These are phyloP conservation scores for Anthopleura sola DNA, from an alignment of 64 coral and sea anemone species.

Conservation along the genomic window DNA sequence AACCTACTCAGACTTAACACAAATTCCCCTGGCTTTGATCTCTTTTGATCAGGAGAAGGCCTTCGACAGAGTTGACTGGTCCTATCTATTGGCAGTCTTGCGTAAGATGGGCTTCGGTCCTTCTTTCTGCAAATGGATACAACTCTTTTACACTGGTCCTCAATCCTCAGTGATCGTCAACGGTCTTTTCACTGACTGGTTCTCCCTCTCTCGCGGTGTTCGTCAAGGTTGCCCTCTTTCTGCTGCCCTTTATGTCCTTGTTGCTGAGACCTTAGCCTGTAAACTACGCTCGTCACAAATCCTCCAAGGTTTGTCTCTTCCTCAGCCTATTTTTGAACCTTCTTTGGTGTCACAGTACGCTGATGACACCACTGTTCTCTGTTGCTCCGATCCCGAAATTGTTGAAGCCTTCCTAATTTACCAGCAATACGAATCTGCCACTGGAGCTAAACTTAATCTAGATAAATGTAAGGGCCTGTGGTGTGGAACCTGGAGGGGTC, in stretches of 20 bases:
- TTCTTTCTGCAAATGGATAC: slow-evolving; percentile 10
- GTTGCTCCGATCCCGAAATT: neutral
- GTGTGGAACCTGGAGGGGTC: neutral
- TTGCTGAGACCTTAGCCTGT: slow-evolving; percentile 18
- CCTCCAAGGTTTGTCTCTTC: neutral
- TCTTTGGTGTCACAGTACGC: slow-evolving; percentile 9
- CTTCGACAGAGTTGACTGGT: slow-evolving; percentile 55
- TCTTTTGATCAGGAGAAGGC: slow-evolving; percentile 68
- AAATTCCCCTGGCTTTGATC: neutral
- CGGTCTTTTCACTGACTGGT: slow-evolving; percentile 14
- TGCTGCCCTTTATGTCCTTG: slow-evolving; percentile 23
- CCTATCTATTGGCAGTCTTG: slow-evolving; percentile 17
- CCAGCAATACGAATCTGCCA: slow-evolving; percentile 10
- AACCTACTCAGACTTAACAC: neutral
- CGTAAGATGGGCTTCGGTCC: slow-evolving; percentile 29
- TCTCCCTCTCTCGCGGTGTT: slow-evolving; percentile 39
- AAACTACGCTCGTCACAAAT: neutral
- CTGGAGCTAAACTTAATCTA: neutral
- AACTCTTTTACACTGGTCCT: slow-evolving; percentile 13
- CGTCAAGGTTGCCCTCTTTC: slow-evolving; percentile 60
- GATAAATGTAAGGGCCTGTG: slow-evolving; percentile 20
- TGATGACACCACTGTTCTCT: slow-evolving; percentile 25
- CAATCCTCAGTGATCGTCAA: slow-evolving; percentile 20
- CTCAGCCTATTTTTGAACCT: neutral
- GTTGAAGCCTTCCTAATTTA: neutral